These are phyloP conservation scores for Artemia sinica DNA, from an alignment of 2,888 invertebrate species.

Conservation along the genomic window DNA sequence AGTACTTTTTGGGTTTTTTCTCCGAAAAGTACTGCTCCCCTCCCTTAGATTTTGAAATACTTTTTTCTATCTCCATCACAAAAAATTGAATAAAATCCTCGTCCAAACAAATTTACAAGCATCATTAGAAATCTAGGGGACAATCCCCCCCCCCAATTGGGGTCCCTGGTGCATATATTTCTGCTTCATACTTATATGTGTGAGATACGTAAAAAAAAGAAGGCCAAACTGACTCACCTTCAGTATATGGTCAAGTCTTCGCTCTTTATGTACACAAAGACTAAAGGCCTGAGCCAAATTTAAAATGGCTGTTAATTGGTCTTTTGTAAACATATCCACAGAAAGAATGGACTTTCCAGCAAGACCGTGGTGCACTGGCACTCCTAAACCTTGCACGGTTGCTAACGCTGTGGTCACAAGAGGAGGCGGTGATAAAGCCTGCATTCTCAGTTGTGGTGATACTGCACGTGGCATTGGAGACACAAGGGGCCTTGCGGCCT, in stretches of 20 bases:
- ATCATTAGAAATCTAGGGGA: too few species aligned
- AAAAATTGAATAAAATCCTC: too few species aligned
- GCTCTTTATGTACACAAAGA: constrained; percentile 60
- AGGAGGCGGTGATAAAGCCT: constrained; percentile 15
- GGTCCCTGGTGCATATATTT: constrained; percentile 10
- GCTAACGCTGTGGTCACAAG: constrained; percentile 18
- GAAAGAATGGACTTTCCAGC: constrained; percentile 62
- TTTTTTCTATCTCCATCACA: too few species aligned
- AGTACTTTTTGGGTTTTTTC: too few species aligned
- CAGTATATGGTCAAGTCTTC: constrained; percentile 63
- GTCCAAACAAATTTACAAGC: too few species aligned
- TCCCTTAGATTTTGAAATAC: too few species aligned
- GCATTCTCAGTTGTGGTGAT: constrained; percentile 10
- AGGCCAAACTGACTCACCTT: constrained; percentile 35
- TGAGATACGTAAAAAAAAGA: constrained; percentile 11
- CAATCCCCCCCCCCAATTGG: too few species aligned
- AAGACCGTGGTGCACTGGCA: constrained; percentile 29
- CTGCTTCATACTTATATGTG: constrained; percentile 3
- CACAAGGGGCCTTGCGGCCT: constrained; percentile 7
- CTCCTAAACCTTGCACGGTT: constrained; percentile 16
- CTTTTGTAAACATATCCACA: constrained; percentile 69
- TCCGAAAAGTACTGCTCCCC: too few species aligned
- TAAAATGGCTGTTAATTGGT: constrained; percentile 78
- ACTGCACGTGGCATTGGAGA: constrained; percentile 23
- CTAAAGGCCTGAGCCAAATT: constrained; percentile 78